Evolutionary conservation across 2,888 invertebrate species (phyloP), one percentile per base, ranked within the genome.

Genomic region (Willowsia nigromaculata): DNA sequence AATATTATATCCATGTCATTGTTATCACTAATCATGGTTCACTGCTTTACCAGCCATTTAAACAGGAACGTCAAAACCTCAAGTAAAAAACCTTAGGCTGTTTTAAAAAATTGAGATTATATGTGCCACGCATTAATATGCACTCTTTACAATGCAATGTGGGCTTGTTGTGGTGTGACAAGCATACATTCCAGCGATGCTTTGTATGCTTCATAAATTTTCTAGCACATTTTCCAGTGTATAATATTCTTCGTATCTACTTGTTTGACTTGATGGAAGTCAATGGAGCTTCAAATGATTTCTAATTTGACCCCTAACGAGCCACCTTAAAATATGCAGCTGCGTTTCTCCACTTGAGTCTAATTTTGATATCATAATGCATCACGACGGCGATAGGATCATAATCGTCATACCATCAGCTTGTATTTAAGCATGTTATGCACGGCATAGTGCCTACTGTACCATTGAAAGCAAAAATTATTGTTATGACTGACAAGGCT

Each of bases 291-390:
- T 88, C 74, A 88, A 88, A 88, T 88, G 74, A 82, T 82, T 88
- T 88, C 88, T 88, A 88, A 88, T 88, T 88, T 88, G 88, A 88
- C 88, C 88, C 88, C 74, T 88, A 88, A 88, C 88, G 74, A 88
- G 88, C 81, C 80, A 87, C 71, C 86, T 87, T 50, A 80, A 87
- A 87, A 87, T 81, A 88, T 82, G 82, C 88, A 88, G 81, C 88
- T 88, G 88, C 82, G 71, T 87, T 74, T 88, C 88, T 88, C 88
- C 56, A 59, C 88, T 88, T 88, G 88, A 88, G 82, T 82, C 68
- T 82, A 88, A 82, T 88, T 88, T 50, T 82, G 71, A 82, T 81
- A 88, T 88, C 74, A 82, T 88, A 74, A 88, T 88, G 71, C 50
- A 68, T 82, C 74, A 88, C 56, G 88, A 88, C 71, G 59, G 71